Percentiles rank a stretch among this genome's conserved stretches.
phyloP scores from a whole-genome alignment of 2,113 vertebrate genomes.

The Chascanopsetta lugubris region DNA sequence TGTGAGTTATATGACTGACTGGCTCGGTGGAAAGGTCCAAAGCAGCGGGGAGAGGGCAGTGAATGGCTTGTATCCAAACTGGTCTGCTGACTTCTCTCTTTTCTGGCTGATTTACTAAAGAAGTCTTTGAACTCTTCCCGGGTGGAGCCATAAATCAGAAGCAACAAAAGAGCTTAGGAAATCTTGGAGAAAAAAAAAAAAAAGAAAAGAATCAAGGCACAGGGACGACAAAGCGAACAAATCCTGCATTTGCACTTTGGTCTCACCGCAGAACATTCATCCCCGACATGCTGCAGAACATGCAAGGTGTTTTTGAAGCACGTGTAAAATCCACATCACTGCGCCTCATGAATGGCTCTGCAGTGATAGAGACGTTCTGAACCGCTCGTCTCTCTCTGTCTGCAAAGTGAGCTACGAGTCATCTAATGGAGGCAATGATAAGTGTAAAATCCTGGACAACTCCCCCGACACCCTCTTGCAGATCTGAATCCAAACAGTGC shows the following conservation, averaged over 20 bases:
- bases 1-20: slow-evolving; percentile 16
- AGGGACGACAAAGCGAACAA: slow-evolving; percentile 30
- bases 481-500: slow-evolving; percentile 64
- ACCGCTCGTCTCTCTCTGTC: slow-evolving; percentile 57
- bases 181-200: slow-evolving; percentile 30
- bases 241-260: slow-evolving; percentile 14
- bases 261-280: neutral
- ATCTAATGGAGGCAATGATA: slow-evolving; percentile 63
- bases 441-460: slow-evolving; percentile 74
- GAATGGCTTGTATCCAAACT: slow-evolving; percentile 23
- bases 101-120: slow-evolving; percentile 47
- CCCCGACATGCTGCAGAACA: slow-evolving; percentile 7
- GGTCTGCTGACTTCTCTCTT: slow-evolving; percentile 41
- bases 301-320: slow-evolving; percentile 29
- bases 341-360: slow-evolving; percentile 31
- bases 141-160: slow-evolving; percentile 41
- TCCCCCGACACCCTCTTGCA: slow-evolving; percentile 69
- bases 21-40: neutral
- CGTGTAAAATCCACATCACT: slow-evolving; percentile 46
- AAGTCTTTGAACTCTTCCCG: slow-evolving; percentile 37
- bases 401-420: slow-evolving; percentile 70
- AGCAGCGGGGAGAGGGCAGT: slow-evolving; percentile 9
- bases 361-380: slow-evolving; percentile 45
- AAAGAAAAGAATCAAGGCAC: slow-evolving; percentile 16
- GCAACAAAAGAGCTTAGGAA: slow-evolving; percentile 27